Base-by-base conservation (phyloP, 2,113 vertebrate genomes). In the Podarcis muralis region DNA sequence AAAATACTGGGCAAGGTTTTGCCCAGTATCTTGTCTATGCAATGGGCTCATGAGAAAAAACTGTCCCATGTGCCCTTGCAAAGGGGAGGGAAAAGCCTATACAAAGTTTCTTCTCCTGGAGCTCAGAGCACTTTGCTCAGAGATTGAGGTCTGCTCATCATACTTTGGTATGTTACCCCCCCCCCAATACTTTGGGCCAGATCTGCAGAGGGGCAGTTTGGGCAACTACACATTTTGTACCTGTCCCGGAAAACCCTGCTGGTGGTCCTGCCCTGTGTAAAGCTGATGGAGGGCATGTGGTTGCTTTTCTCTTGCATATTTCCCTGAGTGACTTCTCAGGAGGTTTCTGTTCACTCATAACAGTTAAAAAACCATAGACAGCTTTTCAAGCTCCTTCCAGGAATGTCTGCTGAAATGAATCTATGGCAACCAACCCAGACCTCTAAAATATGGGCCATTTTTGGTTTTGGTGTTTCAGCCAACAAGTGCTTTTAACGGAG, bases 401-500 rank as follows among this genome's bases (percentile, higher is more conserved):
- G 87, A 89, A 88, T 0, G 0, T 72, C 72, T 53, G 11, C 37
- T 57, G 87, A 53, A 69, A 5, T n/a, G 6, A 20, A 57, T 1
- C 83, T 78, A 3, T 66, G 0, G 12, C 40, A 84, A 32, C 3
- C 87, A 83, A 35, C 7, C 69, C 59, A 78, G 57, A 62, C 71
- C 43, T 86, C 87, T 65, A 77, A 84, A 82, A 76, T 22, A 1
- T 0, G n/a, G 65, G 65, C 68, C 77, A 1, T 32, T 92, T 65
- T 93, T 48, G 23, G 79, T 32, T 69, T 62, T 89, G 74, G 23
- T 48, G 25, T 66, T 83, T 90, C 84, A 82, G 91, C 88, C 59
- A 11, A 2, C 83, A 65, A 0, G 18, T 76, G 57, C 84, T 87
- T 85, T 81, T 80, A 92, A 92, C 82, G 48, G 87, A 90, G 89